Evolutionary conservation across 2,888 invertebrate genomes (phyloP), one percentile per base, ranked within the genome.

Genomic region (Xylota segnis): DNA sequence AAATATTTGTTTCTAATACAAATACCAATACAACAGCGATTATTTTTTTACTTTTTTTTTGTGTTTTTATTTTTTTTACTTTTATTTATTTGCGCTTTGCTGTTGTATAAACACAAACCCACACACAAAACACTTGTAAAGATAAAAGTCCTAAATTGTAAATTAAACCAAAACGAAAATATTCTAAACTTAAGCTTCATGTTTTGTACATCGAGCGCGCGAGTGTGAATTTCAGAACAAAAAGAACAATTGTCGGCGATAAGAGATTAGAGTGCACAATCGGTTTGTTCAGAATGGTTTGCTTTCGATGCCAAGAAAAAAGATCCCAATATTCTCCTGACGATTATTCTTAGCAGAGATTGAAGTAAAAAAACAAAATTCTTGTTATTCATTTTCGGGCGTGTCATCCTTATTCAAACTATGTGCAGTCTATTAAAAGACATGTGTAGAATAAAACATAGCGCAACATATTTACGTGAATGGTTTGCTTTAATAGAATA

Each of bases 81-180:
- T 27, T 34, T 72, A 40, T 75, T 54, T 58, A 58, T 59, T 59
- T 58, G 71, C 34, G 74, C 68, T 74, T 74, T 52, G 68, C 74
- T 83, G 72, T 78, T 72, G 47, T 77, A 59, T 45, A 59, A 18
- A 58, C 16, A 43, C 16, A 47, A 18, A 68, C 37, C n/a, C 14
- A 40, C 54, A 54, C 12, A 43, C 16, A 47, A 54, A 70, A 43
- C 29, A 45, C 32, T 45, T 34, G 56, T 58, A 52, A 27, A 54
- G 37, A 37, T 65, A 50, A 12, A 54, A 50, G 50, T 50, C 29
- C 45, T 50, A 47, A 59, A 37, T 59, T 50, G 47, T 18, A 45
- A 34, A 70, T 58, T 47, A 5, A 34, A 58, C 50, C 32, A 52
- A 52, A 34, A 56, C 9, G 16, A 59, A 59, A 37, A 12, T n/a